Evolutionary conservation across 2,888 invertebrate genomes (phyloP), one percentile per base, ranked within the genome.

Genomic region (Heliconius ethilla): DNA sequence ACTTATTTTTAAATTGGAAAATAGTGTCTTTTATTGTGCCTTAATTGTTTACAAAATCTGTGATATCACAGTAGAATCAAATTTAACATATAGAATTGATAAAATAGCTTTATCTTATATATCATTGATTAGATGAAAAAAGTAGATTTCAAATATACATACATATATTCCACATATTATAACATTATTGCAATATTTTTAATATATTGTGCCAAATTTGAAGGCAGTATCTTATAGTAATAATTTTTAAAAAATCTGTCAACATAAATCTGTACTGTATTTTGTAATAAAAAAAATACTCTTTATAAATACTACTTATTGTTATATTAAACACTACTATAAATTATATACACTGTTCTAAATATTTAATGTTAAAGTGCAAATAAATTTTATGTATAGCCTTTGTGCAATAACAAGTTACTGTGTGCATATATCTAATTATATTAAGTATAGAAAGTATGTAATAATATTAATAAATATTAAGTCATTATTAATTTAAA

Each of bases 21-120:
- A 45, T 78, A 72, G 67, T 69, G 76, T 76, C 78, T 76, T 66
- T 81, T 75, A 75, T 85, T 86, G 91, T 91, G 91, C 91, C 91
- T 91, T 91, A 90, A 83, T 83, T 85, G 87, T 87, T 86, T 84
- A 84, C 84, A 86, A 85, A 85, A 85, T 87, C 89, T 90, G 90
- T 90, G 90, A 91, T 90, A 69, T 75, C 51, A 77, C 77, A 77
- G 72, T 74, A 62, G 77, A 77, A 73, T 66, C 51, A 66, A 70
- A 59, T 72, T 67, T 22, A 65, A 33, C 55, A 72, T 37, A 66
- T 66, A 25, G 37, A 51, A 66, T 37, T 65, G 76, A 72, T 76
- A 66, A 76, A 72, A 72, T 27, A 51, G 37, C 62, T 33, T 70
- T 76, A 77, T 77, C 77, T 69, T 67, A 67, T 77, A 73, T 67